Evolutionary conservation across 2,113 vertebrate species (phyloP).

Genomic region (Recurvirostra avosetta): DNA sequence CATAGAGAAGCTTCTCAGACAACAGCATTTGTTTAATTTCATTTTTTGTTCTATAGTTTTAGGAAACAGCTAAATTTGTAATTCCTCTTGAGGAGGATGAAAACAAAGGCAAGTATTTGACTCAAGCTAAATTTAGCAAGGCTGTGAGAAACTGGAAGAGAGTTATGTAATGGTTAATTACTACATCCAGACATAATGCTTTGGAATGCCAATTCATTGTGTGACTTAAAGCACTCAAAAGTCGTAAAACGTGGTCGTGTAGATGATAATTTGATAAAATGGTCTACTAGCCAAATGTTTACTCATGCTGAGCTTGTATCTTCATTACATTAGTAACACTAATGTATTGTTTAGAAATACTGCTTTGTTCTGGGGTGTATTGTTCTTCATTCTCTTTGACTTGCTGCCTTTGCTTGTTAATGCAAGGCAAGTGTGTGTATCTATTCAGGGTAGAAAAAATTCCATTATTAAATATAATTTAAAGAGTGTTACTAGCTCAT

Average conservation of each 20-base stretch:
- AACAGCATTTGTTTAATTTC: not conserved
- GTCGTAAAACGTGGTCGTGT: not conserved
- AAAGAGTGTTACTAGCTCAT: not conserved
- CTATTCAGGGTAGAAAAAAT: not conserved
- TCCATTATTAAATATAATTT: not conserved
- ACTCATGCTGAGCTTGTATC: not conserved
- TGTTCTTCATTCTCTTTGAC: not conserved
- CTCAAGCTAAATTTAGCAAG: not conserved
- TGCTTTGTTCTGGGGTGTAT: not conserved
- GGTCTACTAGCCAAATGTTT: not conserved
- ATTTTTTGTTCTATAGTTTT: not conserved
- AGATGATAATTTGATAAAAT: not conserved
- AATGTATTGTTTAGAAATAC: not conserved
- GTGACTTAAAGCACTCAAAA: not conserved
- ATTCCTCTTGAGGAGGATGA: not conserved
- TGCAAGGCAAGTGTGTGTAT: rapidly evolving
- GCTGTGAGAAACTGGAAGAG: not conserved
- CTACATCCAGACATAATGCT: not conserved
- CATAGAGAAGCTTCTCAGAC: not conserved
- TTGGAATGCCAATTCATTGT: not conserved
- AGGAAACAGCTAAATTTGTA: not conserved
- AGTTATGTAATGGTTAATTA: not conserved
- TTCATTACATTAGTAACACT: not conserved
- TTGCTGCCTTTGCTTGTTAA: not conserved
- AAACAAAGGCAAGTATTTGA: not conserved